phyloP scores from a whole-genome alignment of 2,888 invertebrate genomes.

The Spisula solida region DNA sequence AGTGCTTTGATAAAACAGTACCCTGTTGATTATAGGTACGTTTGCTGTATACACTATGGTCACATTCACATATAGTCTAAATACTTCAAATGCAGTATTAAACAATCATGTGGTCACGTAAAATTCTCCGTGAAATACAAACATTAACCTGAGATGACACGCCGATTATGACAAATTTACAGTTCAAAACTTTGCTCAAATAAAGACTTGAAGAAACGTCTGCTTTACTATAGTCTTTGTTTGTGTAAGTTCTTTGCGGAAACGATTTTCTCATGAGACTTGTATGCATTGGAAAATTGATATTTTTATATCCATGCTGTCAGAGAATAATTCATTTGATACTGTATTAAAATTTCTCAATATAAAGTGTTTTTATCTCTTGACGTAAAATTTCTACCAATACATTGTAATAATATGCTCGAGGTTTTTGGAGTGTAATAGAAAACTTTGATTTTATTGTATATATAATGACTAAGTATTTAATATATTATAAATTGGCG shows the following conservation, averaged over 20 bases:
- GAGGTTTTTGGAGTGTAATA: not conserved
- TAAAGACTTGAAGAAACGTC: not conserved
- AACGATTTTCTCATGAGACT: slow-evolving; percentile 18
- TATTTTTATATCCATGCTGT: slow-evolving; percentile 2
- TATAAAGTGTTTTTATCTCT: slow-evolving; percentile 7
- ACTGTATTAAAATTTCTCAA: slow-evolving; percentile 1
- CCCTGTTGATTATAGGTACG: no score
- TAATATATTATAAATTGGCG: slow-evolving; percentile 18
- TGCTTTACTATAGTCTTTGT: not conserved
- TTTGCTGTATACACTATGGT: no score
- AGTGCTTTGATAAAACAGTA: no score
- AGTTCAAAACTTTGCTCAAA: not conserved
- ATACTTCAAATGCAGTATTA: no score
- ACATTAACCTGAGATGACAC: not conserved
- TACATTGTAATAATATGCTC: not conserved
- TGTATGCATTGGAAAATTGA: slow-evolving; percentile 11
- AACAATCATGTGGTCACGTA: not conserved
- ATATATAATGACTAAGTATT: not conserved
- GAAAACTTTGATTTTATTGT: slow-evolving; percentile 2
- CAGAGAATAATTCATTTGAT: slow-evolving; percentile 5
- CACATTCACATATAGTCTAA: no score
- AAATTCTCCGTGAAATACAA: not conserved
- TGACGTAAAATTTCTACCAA: not conserved
- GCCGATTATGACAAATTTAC: not conserved
- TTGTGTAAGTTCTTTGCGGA: not conserved